A percentile compares a stretch with the other conserved stretches of the same genome.
Conservation (phyloP, 2,888 invertebrate species). For the Dorcus hopei region DNA sequence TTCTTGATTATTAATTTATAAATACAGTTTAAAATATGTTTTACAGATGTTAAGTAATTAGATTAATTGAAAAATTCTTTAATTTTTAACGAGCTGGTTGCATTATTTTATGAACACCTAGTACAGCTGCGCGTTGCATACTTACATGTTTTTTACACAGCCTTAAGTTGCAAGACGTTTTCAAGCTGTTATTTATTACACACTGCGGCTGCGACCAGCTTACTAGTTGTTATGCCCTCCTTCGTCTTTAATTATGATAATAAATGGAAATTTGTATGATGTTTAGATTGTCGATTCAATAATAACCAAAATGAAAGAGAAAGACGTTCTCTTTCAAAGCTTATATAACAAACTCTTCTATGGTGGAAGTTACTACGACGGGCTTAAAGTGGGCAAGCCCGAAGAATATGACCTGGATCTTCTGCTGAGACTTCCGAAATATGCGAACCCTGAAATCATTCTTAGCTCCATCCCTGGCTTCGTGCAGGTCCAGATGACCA, state of each 20-base stretch:
- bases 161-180: too few species aligned
- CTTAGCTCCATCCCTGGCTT: constrained; percentile 47
- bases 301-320: constrained; percentile 36
- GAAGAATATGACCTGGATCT: constrained; percentile 63
- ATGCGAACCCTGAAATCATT: constrained; percentile 43
- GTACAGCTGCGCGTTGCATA: too few species aligned
- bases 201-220: too few species aligned
- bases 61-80: too few species aligned
- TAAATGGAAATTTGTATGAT: not conserved
- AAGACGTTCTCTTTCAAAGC: constrained; percentile 38
- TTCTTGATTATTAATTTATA: too few species aligned
- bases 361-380: constrained; percentile 61
- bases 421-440: constrained; percentile 53
- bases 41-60: too few species aligned
- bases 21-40: too few species aligned
- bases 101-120: too few species aligned
- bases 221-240: too few species aligned
- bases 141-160: too few species aligned
- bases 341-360: constrained; percentile 44
- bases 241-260: not conserved
- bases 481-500: constrained; percentile 47
- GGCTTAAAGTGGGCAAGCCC: constrained; percentile 57
- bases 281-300: constrained; percentile 18
- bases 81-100: too few species aligned
- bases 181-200: too few species aligned